Evolutionary conservation across 2,888 invertebrate genomes (phyloP).

Genomic region (Desoria tigrina): DNA sequence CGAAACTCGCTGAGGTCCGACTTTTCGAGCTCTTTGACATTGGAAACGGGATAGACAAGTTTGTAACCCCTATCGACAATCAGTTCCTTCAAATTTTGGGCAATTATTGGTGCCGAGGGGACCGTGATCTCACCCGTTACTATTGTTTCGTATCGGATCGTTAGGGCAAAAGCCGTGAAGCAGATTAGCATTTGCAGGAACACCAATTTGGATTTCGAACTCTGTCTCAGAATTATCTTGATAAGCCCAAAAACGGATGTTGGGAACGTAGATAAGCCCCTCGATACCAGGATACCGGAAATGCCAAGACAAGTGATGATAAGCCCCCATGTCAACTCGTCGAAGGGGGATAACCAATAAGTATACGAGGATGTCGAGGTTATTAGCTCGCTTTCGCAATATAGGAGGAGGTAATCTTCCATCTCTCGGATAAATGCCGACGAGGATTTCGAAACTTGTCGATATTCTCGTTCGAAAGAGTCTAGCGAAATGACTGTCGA

Average conservation of each 20-base stretch:
- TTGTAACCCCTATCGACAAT: not conserved
- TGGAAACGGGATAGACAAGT: not conserved
- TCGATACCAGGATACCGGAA: not conserved
- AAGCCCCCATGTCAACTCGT: not conserved
- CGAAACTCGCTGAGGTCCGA: no score
- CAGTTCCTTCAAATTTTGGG: not conserved
- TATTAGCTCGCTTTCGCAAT: not conserved
- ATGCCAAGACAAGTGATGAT: not conserved
- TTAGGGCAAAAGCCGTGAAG: not conserved
- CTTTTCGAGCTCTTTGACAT: no score
- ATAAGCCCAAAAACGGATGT: not conserved
- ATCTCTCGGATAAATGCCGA: not conserved
- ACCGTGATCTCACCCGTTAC: not conserved
- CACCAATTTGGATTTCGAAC: not conserved
- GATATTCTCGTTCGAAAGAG: not conserved
- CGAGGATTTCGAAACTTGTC: not conserved
- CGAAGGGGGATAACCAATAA: conserved; percentile 5
- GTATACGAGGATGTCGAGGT: not conserved
- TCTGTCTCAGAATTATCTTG: not conserved
- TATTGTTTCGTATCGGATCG: not conserved
- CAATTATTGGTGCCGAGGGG: not conserved
- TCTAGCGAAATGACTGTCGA: not conserved
- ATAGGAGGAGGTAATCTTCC: not conserved
- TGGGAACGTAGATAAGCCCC: not conserved
- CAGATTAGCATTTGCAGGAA: not conserved